Evolutionary conservation across 2,888 invertebrate genomes (phyloP).

Genomic region (Hipparchia sbordonii): DNA sequence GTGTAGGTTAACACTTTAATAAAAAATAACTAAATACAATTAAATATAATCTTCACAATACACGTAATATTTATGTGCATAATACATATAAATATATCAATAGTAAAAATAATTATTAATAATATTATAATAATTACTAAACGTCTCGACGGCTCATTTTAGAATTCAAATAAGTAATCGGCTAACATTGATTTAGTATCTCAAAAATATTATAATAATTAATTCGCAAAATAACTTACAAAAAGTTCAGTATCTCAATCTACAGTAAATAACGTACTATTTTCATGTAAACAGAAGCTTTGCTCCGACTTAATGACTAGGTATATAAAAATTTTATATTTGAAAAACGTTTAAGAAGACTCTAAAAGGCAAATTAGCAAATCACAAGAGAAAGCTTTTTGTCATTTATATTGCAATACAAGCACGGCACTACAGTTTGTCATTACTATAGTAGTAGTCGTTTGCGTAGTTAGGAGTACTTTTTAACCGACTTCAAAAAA

Average conservation of each 20-base stretch:
- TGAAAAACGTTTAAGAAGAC: slow-evolving; percentile 60
- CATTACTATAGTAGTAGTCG: not conserved
- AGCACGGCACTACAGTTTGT: not conserved
- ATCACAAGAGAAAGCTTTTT: slow-evolving; percentile 72
- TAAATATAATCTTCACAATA: slow-evolving; percentile 22
- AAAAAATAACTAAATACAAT: slow-evolving; percentile 30
- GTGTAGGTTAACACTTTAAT: no score
- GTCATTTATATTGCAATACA: slow-evolving; percentile 32
- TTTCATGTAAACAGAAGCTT: slow-evolving; percentile 62
- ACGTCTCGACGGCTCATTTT: slow-evolving; percentile 21
- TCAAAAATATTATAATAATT: slow-evolving; percentile 29
- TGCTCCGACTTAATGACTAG: slow-evolving; percentile 60
- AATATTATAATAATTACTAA: slow-evolving; percentile 19
- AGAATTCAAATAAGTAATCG: slow-evolving; percentile 31
- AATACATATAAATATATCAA: slow-evolving; percentile 25
- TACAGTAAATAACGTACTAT: slow-evolving; percentile 52
- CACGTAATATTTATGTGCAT: slow-evolving; percentile 27
- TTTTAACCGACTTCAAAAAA: not conserved
- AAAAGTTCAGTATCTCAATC: slow-evolving; percentile 24
- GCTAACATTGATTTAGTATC: slow-evolving; percentile 22
- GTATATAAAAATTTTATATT: slow-evolving; percentile 66
- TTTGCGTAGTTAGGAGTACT: not conserved
- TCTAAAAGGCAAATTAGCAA: slow-evolving; percentile 76
- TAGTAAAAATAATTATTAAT: slow-evolving; percentile 17
- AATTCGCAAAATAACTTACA: slow-evolving; percentile 32